Percentiles rank a stretch among this genome's conserved stretches.
Conservation (phyloP, 2,888 invertebrate genomes). For the Hofmannophila pseudospretella region DNA sequence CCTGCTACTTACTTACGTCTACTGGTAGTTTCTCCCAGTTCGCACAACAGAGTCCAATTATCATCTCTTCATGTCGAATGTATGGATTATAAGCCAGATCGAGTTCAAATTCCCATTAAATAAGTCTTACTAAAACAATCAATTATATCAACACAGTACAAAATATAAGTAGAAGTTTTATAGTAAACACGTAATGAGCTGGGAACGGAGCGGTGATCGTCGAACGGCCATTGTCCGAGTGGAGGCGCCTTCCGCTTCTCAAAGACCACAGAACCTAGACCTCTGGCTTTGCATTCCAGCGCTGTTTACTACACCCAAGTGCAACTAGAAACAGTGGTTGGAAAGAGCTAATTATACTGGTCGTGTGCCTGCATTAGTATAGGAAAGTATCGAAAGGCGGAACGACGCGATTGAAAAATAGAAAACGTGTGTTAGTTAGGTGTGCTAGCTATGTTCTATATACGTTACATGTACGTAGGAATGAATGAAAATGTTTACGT, state of each 20-base stretch:
- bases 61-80: too few species aligned
- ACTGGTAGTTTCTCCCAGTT: too few species aligned
- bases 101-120: too few species aligned
- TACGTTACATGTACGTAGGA: constrained; percentile 10
- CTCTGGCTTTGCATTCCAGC: constrained; percentile 39
- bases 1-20: too few species aligned
- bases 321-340: constrained; percentile 28
- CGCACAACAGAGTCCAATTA: too few species aligned
- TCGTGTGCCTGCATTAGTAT: constrained; percentile 43
- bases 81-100: too few species aligned
- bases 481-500: background rate
- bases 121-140: too few species aligned
- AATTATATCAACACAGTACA: too few species aligned
- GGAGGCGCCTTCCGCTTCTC: constrained; percentile 62
- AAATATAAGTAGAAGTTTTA: constrained; percentile 39
- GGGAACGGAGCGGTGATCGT: constrained; percentile 65
- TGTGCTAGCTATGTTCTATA: constrained; percentile 32
- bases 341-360: constrained; percentile 38
- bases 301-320: constrained; percentile 34
- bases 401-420: constrained; percentile 70
- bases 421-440: constrained; percentile 43
- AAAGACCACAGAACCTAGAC: constrained; percentile 45
- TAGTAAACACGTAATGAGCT: constrained; percentile 71
- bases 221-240: constrained; percentile 67
- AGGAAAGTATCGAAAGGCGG: constrained; percentile 73